Percentiles rank a stretch among this genome's conserved stretches.
phyloP scores from a whole-genome alignment of 2,888 invertebrate genomes.

The Morpho achilles region DNA sequence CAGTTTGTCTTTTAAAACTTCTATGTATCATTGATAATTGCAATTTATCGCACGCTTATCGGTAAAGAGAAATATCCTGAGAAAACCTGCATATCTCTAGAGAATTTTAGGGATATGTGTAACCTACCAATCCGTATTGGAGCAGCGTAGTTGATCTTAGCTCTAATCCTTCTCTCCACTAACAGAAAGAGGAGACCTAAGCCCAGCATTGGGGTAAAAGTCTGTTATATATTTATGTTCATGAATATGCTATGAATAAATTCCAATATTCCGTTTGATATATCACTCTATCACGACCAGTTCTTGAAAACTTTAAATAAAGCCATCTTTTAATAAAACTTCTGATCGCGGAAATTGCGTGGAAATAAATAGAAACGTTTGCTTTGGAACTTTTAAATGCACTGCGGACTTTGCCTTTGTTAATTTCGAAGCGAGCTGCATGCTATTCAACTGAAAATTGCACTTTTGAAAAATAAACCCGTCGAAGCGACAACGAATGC shows the following conservation, averaged over 20 bases:
- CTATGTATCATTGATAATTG: too few species aligned
- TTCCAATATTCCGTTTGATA: neutral
- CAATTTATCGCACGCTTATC: neutral
- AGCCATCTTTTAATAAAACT: slow-evolving; percentile 55
- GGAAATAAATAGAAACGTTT: slow-evolving; percentile 60
- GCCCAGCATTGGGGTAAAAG: too few species aligned
- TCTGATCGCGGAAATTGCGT: slow-evolving; percentile 58
- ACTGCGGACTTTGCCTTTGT: slow-evolving; percentile 57
- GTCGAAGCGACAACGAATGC: slow-evolving; percentile 20
- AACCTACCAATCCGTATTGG: too few species aligned
- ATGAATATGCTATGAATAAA: too few species aligned
- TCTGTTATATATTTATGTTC: too few species aligned
- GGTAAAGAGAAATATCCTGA: neutral
- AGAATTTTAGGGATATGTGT: too few species aligned
- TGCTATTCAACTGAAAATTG: slow-evolving; percentile 43
- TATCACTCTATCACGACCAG: neutral
- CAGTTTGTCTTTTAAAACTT: too few species aligned
- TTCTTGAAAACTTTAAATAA: slow-evolving; percentile 46
- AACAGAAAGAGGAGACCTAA: too few species aligned
- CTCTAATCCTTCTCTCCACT: too few species aligned
- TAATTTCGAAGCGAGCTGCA: slow-evolving; percentile 53
- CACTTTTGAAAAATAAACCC: slow-evolving; percentile 44
- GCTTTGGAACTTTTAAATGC: slow-evolving; percentile 57
- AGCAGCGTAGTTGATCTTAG: too few species aligned
- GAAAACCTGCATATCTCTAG: neutral